phyloP scores from a whole-genome alignment of 64 coral and sea anemone genomes.

The Catalaphyllia jardinei region DNA sequence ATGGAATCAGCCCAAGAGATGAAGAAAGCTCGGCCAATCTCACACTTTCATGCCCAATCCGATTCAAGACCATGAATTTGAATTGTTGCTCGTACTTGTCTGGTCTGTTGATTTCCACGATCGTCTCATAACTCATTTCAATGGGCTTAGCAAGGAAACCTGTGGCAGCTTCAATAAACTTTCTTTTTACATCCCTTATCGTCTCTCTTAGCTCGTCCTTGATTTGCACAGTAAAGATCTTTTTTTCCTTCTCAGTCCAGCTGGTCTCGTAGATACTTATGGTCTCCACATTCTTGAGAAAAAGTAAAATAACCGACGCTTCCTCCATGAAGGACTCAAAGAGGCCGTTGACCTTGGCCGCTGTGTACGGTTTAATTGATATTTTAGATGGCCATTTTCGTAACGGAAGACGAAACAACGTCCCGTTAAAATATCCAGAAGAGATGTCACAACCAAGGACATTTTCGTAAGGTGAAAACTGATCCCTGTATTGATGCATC shows the following conservation, averaged over 20 bases:
- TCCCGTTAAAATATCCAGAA: slow-evolving; percentile 67
- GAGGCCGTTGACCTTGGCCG: slow-evolving; percentile 69
- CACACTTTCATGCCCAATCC: slow-evolving; percentile 65
- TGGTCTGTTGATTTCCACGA: slow-evolving; percentile 51
- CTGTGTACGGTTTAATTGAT: slow-evolving; percentile 87
- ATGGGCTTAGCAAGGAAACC: slow-evolving; percentile 35
- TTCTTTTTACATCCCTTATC: slow-evolving; percentile 58
- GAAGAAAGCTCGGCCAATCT: slow-evolving; percentile 61
- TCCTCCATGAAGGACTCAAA: slow-evolving; percentile 90
- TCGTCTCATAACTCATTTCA: slow-evolving; percentile 81
- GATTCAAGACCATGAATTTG: slow-evolving; percentile 81
- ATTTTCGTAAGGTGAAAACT: slow-evolving; percentile 89
- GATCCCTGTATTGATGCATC: slow-evolving; percentile 67
- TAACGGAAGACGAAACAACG: slow-evolving; percentile 91
- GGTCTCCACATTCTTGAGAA: slow-evolving; percentile 88
- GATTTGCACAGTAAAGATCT: slow-evolving; percentile 61
- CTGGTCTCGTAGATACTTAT: slow-evolving; percentile 81
- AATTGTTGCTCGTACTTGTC: slow-evolving; percentile 49
- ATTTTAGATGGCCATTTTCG: slow-evolving; percentile 94
- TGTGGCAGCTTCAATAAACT: slow-evolving; percentile 66
- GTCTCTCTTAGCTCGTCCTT: slow-evolving; percentile 68
- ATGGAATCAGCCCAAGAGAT: slow-evolving; percentile 67
- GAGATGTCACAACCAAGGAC: slow-evolving; percentile 84
- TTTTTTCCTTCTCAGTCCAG: slow-evolving; percentile 65
- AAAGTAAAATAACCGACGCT: slow-evolving; percentile 78